phyloP scores from a whole-genome alignment of 2,888 invertebrate genomes.

The Coecobrya sp. region DNA sequence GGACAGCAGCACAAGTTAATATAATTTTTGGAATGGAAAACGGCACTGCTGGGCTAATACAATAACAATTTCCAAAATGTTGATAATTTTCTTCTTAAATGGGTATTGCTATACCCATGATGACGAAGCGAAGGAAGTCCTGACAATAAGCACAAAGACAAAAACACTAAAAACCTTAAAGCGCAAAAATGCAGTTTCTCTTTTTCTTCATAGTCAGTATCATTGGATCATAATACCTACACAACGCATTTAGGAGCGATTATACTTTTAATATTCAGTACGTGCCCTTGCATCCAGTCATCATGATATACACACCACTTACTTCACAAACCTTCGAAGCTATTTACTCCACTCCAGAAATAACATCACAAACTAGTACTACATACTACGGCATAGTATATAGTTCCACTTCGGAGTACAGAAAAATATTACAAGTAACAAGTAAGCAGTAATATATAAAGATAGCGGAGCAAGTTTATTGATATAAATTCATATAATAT shows the following conservation, averaged over 20 bases:
- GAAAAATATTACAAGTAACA: no score
- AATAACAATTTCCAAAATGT: constrained; percentile 72
- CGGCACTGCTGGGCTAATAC: constrained; percentile 62
- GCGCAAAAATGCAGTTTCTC: constrained; percentile 17
- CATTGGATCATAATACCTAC: background rate
- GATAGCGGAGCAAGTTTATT: background rate
- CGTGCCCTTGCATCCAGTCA: background rate
- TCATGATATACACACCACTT: background rate
- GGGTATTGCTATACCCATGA: constrained; percentile 30
- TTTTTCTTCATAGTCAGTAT: background rate
- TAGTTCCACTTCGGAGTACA: no score
- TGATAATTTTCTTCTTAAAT: constrained; percentile 69
- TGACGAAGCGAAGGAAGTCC: background rate
- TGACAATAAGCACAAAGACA: constrained; percentile 3
- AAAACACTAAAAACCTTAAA: constrained; percentile 7
- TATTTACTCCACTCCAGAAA: background rate
- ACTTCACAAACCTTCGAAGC: background rate
- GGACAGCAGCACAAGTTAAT: constrained; percentile 50
- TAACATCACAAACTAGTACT: background rate
- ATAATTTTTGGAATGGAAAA: constrained; percentile 37
- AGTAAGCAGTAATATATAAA: background rate
- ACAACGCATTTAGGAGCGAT: background rate
- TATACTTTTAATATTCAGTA: constrained; percentile 33
- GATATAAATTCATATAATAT: background rate
- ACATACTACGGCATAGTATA: no score